Evolutionary conservation across 2,888 invertebrate genomes (phyloP), one percentile per base, ranked within the genome.

Genomic region (Meandrusa payeni): DNA sequence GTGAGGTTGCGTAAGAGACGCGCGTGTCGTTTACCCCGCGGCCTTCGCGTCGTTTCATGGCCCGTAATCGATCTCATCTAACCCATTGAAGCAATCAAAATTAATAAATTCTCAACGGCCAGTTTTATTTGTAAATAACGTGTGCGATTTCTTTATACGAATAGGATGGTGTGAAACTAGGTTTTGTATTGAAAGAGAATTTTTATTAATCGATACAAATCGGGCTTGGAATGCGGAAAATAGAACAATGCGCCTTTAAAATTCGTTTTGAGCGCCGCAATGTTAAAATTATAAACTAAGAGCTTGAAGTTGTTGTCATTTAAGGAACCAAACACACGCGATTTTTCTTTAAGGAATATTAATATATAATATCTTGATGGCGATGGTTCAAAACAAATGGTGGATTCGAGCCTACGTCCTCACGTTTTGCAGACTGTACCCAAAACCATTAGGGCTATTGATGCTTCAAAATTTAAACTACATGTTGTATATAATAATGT

Each of bases 1-100:
- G 49, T 47, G 31, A 52, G 43, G 68, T 71, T 83, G 80, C 76
- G 77, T 79, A 80, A 82, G 73, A 64, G 61, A 54, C 54, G 41
- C 38, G 43, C 59, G 70, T 77, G 83, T 85, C 85, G 61, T 83
- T 85, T 81, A 83, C 85, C 83, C 74, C 73, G 62, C 77, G 72
- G 80, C 81, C 80, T 81, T 79, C 67, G 61, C 63, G 69, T 73
- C 68, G 69, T 69, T 71, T 67, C 58, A 58, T 60, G 55, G 59
- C 54, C 55, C 61, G 58, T 57, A 57, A 62, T 59, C 66, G 57
- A 46, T 58, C 55, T 54, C 51, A 56, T 54, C 57, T 57, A 57
- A 56, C 54, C 56, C 51, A 60, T 52, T 58, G 54, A 50, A 42
- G 31, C 39, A 48, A 47, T 47, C 45, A 17, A 48, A 53, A 46